Evolutionary conservation across 1,140 invertebrate genomes (phyloP).

Genomic region (Anagrus nilaparvatae): DNA sequence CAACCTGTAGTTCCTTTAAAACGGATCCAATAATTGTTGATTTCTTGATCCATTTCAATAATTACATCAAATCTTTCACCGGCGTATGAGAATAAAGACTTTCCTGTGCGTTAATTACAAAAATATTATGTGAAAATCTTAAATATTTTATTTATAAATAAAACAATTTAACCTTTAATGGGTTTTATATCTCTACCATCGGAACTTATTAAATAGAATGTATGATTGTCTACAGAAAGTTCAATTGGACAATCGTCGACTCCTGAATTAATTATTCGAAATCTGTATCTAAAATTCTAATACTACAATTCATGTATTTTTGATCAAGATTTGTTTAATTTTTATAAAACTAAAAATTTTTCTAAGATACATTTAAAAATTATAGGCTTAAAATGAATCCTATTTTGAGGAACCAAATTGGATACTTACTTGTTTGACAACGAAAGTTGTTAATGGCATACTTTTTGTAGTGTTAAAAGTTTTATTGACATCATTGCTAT

Average conservation of each 20-base stretch:
- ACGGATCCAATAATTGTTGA: slow-evolving; percentile 42
- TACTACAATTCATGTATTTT: too few species aligned
- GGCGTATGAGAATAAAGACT: too few species aligned
- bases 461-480: slow-evolving; percentile 30
- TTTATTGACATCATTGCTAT: slow-evolving; percentile 43
- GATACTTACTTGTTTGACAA: slow-evolving; percentile 45
- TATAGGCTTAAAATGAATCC: too few species aligned
- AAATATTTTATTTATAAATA: neutral
- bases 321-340: too few species aligned
- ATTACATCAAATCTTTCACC: slow-evolving; percentile 45
- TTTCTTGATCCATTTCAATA: slow-evolving; percentile 30
- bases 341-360: too few species aligned
- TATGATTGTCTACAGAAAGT: slow-evolving; percentile 75
- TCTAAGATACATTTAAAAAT: too few species aligned
- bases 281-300: slow-evolving; percentile 65
- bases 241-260: slow-evolving; percentile 81
- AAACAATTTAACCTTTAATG: slow-evolving; percentile 49
- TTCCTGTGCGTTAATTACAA: too few species aligned
- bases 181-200: slow-evolving; percentile 73
- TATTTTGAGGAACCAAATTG: too few species aligned
- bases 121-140: slow-evolving; percentile 1
- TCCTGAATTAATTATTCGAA: slow-evolving; percentile 78
- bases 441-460: slow-evolving; percentile 47
- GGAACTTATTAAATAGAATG: slow-evolving; percentile 61
- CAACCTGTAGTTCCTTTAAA: slow-evolving; percentile 31